A percentile compares a stretch with the other conserved stretches of the same genome.
phyloP scores from a whole-genome alignment of 2,113 vertebrate species.

The Holacanthus passer region DNA sequence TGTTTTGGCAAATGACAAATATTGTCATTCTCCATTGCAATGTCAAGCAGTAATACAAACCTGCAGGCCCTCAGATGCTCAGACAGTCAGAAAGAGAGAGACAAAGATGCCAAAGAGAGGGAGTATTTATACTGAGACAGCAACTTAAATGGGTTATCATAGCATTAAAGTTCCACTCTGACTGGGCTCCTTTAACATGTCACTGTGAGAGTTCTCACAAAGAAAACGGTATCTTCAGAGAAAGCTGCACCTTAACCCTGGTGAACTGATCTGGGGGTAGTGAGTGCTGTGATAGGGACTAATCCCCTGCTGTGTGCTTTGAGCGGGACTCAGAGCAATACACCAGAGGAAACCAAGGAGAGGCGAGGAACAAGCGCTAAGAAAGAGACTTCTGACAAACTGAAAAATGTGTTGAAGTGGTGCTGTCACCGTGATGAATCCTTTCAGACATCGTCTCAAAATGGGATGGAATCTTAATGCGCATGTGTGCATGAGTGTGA shows the following conservation, averaged over 20 bases:
- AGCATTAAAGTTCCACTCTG: constrained; percentile 68
- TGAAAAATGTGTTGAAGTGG: constrained; percentile 70
- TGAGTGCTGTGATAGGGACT: constrained; percentile 75
- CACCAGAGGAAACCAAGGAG: constrained; percentile 64
- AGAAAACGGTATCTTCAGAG: constrained; percentile 72
- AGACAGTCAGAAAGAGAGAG: constrained; percentile 17
- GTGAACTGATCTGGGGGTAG: constrained; percentile 77
- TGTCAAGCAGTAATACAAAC: constrained; percentile 37
- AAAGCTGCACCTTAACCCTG: constrained; percentile 80
- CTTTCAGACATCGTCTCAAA: constrained; percentile 62
- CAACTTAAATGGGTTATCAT: constrained; percentile 79
- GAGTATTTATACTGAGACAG: constrained; percentile 68
- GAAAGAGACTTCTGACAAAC: constrained; percentile 76
- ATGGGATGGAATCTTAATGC: constrained; percentile 58
- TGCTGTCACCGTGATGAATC: constrained; percentile 71
- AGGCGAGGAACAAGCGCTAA: constrained; percentile 64
- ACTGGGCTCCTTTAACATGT: constrained; percentile 68
- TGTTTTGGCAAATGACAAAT: constrained; percentile 42
- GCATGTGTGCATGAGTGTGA: constrained; percentile 34
- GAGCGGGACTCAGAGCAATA: constrained; percentile 65
- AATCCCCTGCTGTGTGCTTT: constrained; percentile 75
- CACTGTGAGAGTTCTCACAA: constrained; percentile 64
- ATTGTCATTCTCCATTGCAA: constrained; percentile 11
- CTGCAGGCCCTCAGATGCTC: constrained; percentile 25
- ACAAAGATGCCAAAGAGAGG: constrained; percentile 41